Evolutionary conservation across 2,888 invertebrate genomes (phyloP).

Genomic region (Parnassius smintheus): DNA sequence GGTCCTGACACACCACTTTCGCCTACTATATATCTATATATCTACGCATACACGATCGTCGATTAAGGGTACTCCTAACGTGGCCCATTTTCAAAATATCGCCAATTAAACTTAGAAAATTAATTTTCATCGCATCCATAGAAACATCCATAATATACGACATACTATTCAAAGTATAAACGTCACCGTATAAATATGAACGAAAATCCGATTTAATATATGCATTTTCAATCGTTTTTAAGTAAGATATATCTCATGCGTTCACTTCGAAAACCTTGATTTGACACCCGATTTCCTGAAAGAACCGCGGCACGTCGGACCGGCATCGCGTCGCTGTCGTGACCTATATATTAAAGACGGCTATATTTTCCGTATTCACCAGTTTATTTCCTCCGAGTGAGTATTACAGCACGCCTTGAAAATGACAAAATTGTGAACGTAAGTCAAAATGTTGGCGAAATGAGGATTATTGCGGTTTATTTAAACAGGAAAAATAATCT

Average conservation of each 20-base stretch:
- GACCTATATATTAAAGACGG: conserved; percentile 59
- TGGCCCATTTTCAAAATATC: no score
- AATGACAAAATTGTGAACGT: conserved; percentile 6
- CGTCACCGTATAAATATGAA: no score
- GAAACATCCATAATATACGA: no score
- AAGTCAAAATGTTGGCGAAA: background rate
- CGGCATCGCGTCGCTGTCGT: conserved; percentile 40
- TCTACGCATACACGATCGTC: no score
- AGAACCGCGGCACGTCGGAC: conserved; percentile 33
- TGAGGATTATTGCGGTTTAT: background rate
- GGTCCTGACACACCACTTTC: no score
- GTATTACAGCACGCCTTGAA: background rate
- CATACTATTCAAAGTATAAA: no score
- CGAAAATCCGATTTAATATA: background rate
- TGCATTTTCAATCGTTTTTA: conserved; percentile 16
- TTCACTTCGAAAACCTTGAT: conserved; percentile 33
- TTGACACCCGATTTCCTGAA: conserved; percentile 38
- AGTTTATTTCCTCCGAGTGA: background rate
- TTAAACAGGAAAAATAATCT: background rate
- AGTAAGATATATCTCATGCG: conserved; percentile 29
- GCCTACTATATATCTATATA: no score
- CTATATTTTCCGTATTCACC: conserved; percentile 45
- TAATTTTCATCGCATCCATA: no score
- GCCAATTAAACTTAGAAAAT: no score
- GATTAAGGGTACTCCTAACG: no score